phyloP scores from a whole-genome alignment of 2,113 vertebrate species.

The Eurypyga helias region DNA sequence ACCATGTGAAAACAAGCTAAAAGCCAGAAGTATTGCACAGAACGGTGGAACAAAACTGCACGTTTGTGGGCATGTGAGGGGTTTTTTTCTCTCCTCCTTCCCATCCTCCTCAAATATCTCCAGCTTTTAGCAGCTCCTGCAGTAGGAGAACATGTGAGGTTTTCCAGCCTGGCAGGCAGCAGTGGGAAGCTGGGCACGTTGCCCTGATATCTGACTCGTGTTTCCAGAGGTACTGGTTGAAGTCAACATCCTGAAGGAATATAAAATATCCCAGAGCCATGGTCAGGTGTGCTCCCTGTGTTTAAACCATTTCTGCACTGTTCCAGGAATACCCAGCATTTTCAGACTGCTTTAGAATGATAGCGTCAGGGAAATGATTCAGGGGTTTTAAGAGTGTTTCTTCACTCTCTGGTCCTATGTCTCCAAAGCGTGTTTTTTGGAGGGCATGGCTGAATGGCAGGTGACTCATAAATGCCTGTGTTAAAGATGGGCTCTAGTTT shows the following conservation, averaged over 20 bases:
- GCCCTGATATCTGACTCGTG: neutral
- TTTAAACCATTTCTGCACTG: neutral
- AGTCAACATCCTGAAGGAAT: neutral
- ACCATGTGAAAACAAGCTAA: neutral
- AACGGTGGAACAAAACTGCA: neutral
- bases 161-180: neutral
- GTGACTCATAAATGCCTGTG: conserved; percentile 29
- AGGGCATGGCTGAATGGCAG: neutral
- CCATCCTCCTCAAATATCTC: rapidly evolving
- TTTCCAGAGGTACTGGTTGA: neutral
- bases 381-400: neutral
- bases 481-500: neutral
- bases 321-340: neutral
- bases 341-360: neutral
- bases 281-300: neutral
- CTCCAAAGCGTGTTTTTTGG: neutral
- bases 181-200: neutral
- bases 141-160: neutral
- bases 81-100: rapidly evolving
- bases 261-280: neutral
- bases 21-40: neutral
- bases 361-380: conserved; percentile 24
- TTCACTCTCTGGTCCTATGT: neutral
- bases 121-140: neutral
- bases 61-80: neutral